Evolutionary conservation across 92 coral and sea anemone species (phyloP).

Genomic region (Metridium senile): DNA sequence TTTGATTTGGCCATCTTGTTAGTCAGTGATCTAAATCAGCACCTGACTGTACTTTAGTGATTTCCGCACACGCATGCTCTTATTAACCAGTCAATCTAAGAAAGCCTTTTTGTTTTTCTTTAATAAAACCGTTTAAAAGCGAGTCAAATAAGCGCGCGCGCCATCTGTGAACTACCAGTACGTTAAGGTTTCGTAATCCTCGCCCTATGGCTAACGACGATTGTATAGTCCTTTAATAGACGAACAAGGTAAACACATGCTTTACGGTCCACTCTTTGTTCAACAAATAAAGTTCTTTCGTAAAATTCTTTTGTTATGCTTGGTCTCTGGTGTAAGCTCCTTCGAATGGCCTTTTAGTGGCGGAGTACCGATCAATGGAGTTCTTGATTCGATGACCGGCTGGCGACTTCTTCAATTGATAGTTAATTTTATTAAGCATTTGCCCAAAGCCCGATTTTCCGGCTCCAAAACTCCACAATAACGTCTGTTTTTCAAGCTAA

Average conservation of each 20-base stretch:
- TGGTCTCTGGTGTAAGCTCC: constrained; percentile 14
- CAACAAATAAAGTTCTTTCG: constrained; percentile 9
- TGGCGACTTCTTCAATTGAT: no score
- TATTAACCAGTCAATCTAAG: not conserved
- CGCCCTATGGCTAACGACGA: constrained; percentile 17
- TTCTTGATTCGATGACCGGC: no score
- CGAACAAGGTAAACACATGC: constrained; percentile 25
- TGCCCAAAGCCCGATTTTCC: no score
- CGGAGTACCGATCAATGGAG: no score
- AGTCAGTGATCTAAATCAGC: no score
- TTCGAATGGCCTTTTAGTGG: constrained; percentile 35
- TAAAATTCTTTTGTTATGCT: constrained; percentile 20
- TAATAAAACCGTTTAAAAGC: not conserved
- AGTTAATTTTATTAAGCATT: no score
- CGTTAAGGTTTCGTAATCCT: constrained; percentile 21
- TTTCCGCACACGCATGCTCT: no score
- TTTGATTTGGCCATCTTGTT: no score
- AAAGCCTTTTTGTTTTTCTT: not conserved
- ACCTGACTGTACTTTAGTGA: no score
- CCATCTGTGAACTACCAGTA: constrained; percentile 18
- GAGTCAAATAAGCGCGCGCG: constrained; percentile 14
- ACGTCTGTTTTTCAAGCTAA: not conserved
- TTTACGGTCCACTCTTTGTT: constrained; percentile 10
- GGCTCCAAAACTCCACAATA: no score
- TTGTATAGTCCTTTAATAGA: constrained; percentile 20